Evolutionary conservation across 2,113 vertebrate genomes (phyloP), one percentile per base, ranked within the genome.

Genomic region (Mionectes macconnelli): DNA sequence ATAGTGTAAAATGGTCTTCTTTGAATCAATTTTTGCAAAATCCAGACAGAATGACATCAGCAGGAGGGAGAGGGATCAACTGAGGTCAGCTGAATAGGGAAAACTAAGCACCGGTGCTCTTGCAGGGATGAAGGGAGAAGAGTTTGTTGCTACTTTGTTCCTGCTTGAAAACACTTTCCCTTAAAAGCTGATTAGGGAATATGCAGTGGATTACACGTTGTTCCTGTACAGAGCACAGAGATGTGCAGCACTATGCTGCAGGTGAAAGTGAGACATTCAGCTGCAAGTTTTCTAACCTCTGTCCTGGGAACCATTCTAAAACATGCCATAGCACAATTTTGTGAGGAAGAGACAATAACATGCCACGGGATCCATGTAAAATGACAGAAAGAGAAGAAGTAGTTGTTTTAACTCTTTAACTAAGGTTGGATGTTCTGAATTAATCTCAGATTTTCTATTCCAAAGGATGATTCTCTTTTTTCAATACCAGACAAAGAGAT

Each of bases 11-110:
- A 87, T 49, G 12, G 18, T 22, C 8, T 44, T 53, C 56, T 76
- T 82, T 73, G 50, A 73, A 79, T 75, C 39, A 89, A 49, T 45
- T 83, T 77, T 75, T 85, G 59, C 59, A 90, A 93, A 94, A 86
- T 69, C 47, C 81, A 89, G 66, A 9, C 78, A 83, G 39, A 30
- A 33, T 45, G 93, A 27, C 0, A 1, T 57, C 68, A 89, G 89
- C 81, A 63, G 50, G 42, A 55, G 17, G 19, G 30, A 86, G 28
- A 73, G 24, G 63, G 74, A 68, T 84, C 93, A 89, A 37, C 59
- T 90, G 37, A 75, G 77, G 57, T 76, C 70, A 83, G 25, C n/a
- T 69, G 70, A 69, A 40, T 2, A 20, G 7, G 6, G 14, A 23
- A 40, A 72, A 63, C 9, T 31, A 28, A 91, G 39, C 37, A 57